phyloP scores from a whole-genome alignment of 2,113 vertebrate genomes.

The Phaethon lepturus region DNA sequence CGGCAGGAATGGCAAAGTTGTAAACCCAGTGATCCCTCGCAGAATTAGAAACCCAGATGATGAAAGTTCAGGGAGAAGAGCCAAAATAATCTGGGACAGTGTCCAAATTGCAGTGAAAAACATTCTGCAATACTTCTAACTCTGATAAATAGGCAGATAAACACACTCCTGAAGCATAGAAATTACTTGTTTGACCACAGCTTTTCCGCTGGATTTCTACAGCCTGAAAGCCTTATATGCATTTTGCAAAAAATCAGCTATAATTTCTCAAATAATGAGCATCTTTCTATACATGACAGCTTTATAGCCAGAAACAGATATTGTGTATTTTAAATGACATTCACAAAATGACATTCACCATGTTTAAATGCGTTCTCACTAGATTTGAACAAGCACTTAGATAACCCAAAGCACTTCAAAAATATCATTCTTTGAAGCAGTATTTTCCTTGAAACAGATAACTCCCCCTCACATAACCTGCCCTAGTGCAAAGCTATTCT shows the following conservation, averaged over 20 bases:
- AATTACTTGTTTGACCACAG: neutral
- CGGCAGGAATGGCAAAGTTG: neutral
- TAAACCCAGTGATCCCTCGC: conserved; percentile 35
- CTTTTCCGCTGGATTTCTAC: neutral
- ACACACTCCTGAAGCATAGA: neutral
- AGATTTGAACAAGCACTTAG: neutral
- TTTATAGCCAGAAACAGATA: conserved; percentile 18
- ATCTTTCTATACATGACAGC: neutral
- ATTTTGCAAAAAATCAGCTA: neutral
- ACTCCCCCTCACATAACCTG: neutral
- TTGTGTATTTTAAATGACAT: neutral
- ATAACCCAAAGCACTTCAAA: neutral
- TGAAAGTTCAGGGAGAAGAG: conserved; percentile 25
- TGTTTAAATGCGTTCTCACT: neutral
- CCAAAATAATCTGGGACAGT: conserved; percentile 21
- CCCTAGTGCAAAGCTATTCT: neutral
- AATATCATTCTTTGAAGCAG: neutral
- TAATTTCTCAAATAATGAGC: conserved; percentile 14
- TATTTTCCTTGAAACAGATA: neutral
- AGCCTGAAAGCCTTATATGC: neutral
- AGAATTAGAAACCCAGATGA: conserved; percentile 56
- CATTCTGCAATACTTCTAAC: conserved; percentile 28
- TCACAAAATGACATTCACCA: neutral
- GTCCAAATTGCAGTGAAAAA: conserved; percentile 47
- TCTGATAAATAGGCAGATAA: conserved; percentile 50